phyloP scores from a whole-genome alignment of 2,797 vertebrate species.

The Bradypodion ventrale region DNA sequence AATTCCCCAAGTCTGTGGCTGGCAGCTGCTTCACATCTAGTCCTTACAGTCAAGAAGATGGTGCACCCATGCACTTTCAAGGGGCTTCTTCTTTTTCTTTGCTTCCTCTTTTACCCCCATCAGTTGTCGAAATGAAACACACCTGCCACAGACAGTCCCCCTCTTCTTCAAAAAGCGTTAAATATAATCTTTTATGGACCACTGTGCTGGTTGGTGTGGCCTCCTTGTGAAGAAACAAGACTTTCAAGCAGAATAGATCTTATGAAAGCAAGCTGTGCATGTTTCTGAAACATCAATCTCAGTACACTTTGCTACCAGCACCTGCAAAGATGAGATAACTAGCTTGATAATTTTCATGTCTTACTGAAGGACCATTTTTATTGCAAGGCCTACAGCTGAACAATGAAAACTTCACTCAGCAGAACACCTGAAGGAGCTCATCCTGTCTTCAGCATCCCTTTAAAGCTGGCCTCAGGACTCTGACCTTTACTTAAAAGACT shows the following conservation, averaged over 20 bases:
- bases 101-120: too few relatives aligned
- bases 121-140: too few relatives aligned
- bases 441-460: constrained; percentile 39
- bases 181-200: background rate
- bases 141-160: background rate
- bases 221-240: background rate
- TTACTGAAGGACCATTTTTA: constrained; percentile 1
- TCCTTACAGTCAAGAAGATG: background rate
- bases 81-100: too few relatives aligned
- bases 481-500: constrained; percentile 52
- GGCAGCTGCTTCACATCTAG: background rate
- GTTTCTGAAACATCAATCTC: background rate
- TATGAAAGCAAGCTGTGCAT: background rate
- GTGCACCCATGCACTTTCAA: too few relatives aligned
- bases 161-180: background rate
- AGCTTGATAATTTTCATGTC: background rate
- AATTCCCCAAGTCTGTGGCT: background rate
- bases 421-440: constrained; percentile 18
- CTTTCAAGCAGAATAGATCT: background rate
- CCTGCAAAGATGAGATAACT: background rate
- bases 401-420: constrained; percentile 38
- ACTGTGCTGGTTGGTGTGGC: background rate
- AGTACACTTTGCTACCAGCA: background rate
- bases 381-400: constrained; percentile 16
- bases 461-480: constrained; percentile 7